Percentiles rank a stretch among this genome's conserved stretches.
Evolutionary conservation across 2,113 vertebrate genomes (phyloP).

Genomic region (Syrrhaptes paradoxus): DNA sequence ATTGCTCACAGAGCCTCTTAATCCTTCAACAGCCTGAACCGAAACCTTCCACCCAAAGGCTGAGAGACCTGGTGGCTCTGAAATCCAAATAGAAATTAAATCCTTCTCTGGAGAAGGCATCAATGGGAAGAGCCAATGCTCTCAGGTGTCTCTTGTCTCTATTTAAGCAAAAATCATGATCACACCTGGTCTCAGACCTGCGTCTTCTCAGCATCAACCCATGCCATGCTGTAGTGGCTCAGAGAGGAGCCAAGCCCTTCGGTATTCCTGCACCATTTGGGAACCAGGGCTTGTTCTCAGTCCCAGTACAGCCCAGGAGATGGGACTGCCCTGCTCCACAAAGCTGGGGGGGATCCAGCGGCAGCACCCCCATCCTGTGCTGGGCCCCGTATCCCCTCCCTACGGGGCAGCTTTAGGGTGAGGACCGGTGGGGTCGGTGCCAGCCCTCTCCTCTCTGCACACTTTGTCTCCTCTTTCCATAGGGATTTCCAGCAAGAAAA

Average conservation of each 20-base stretch:
- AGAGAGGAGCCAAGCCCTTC: too few relatives aligned
- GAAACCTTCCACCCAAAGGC: background rate
- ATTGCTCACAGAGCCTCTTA: accelerated
- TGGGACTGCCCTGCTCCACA: background rate
- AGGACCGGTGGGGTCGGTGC: accelerated
- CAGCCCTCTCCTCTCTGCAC: background rate
- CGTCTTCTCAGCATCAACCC: background rate
- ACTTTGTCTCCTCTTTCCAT: accelerated
- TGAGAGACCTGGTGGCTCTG: background rate
- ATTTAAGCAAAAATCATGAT: background rate
- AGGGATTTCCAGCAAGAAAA: background rate
- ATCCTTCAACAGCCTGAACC: background rate
- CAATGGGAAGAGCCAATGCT: background rate
- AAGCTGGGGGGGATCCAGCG: background rate
- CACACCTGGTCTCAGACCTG: background rate
- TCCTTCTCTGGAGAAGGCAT: background rate
- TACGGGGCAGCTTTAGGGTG: background rate
- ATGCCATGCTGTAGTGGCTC: too few relatives aligned
- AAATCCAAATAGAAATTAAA: background rate
- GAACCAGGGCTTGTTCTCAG: background rate
- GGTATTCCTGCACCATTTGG: accelerated
- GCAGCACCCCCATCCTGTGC: background rate
- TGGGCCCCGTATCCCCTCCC: background rate
- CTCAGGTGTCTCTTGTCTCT: background rate
- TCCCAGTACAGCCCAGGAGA: background rate